Evolutionary conservation across 2,888 invertebrate genomes (phyloP), one percentile per base, ranked within the genome.

Genomic region (Mycogona germanica): DNA sequence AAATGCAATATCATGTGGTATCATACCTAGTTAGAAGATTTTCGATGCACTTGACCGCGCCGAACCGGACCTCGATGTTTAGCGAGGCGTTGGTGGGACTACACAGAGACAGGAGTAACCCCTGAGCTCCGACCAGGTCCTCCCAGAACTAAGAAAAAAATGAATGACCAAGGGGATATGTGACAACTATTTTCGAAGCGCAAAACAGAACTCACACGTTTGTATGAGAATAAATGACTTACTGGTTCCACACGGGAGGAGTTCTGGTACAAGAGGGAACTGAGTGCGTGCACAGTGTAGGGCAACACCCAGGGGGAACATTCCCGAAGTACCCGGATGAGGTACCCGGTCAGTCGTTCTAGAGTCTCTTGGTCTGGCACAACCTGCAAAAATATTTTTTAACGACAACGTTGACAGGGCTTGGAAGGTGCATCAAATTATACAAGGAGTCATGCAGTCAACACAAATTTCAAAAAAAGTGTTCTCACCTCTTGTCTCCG

Each of bases 11-110:
- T n/a, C n/a, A n/a, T n/a, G n/a, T n/a, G n/a, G n/a, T n/a, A 12
- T 9, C 37, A 23, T 25, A 53, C 53, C 30, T 53, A 29, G 47
- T n/a, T 12, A 47, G 45, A 17, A 53, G 32, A 17, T 37, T 30
- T 47, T 53, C 53, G n/a, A 53, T 37, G 35, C 53, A 53, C 29
- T 47, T 53, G 2, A 53, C n/a, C 2, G 53, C 32, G 6, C 30
- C 17, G 12, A 30, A 35, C 1, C 25, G 19, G 1, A 37, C 26
- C 19, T 53, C 53, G 14, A 23, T 32, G 19, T 17, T 37, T 14
- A 26, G n/a, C 9, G 45, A 38, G 4, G 9, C 9, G 12, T 35
- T 19, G n/a, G n/a, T n/a, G n/a, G n/a, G n/a, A n/a, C n/a, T n/a
- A n/a, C n/a, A n/a, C n/a, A n/a, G n/a, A n/a, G n/a, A n/a, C 14